Base-by-base conservation (phyloP, 2,888 invertebrate genomes). In the Steinernema hermaphroditum region DNA sequence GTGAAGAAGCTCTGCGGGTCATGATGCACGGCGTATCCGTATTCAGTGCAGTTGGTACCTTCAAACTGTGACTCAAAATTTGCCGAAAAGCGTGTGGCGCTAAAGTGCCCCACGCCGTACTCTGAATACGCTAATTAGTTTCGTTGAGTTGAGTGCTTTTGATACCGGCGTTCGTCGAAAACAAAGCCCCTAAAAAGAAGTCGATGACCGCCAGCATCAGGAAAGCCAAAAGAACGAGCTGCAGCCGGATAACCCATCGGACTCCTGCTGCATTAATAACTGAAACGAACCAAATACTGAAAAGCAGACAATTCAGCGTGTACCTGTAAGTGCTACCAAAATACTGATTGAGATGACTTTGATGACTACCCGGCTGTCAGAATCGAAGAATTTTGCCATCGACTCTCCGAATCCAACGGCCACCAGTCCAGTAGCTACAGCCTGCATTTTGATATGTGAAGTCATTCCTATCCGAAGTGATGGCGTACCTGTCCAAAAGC, bases 351-450 rank as follows among this genome's bases (percentile, higher is more conserved):
- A 96, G 87, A 96, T 93, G 2, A 92, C 92, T 83, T 94, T 90
- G 68, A 94, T 92, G 8, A 93, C 92, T 93, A 93, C 93, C 2
- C 86, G 82, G 80, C 88, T 91, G 43, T 91, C 90, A 12, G 82
- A 75, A 14, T 91, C 91, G 37, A 95, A 91, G 69, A 96, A 89
- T 74, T 92, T 92, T 8, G 94, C 93, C 91, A 96, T 92, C 0
- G 95, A 94, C 89, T 96, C 96, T 50, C 96, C 96, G 89, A 97
- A 96, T 85, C 96, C 94, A 88, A 96, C 91, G 12, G 96, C 94
- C 89, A 96, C 95, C 74, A 97, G 90, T 29, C 96, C 94, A 90
- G 95, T 95, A 74, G 95, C 94, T 0, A 96, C 96, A 73, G 95
- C 94, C 93, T 96, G 90, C 70, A 89, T 82, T 29, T 54, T 29